Conservation (phyloP, 1,140 invertebrate genomes). For the Atta texana region DNA sequence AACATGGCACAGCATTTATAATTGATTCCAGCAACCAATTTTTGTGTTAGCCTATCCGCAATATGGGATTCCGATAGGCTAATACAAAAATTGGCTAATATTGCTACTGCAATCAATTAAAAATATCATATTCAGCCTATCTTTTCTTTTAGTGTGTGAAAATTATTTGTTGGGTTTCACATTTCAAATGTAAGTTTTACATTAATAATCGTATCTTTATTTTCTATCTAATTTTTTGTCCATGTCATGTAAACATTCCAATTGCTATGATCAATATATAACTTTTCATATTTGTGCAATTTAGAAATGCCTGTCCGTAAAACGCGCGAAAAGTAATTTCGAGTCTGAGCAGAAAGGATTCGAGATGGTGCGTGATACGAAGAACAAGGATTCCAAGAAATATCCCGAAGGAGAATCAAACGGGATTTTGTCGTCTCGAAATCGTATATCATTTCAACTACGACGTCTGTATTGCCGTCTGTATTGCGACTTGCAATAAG, state of each 20-base stretch:
- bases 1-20: too few species aligned
- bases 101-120: too few species aligned
- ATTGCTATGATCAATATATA: slow-evolving; percentile 9
- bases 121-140: too few species aligned
- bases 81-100: too few species aligned
- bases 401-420: slow-evolving; percentile 54
- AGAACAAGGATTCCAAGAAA: slow-evolving; percentile 38
- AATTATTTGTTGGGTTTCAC: neutral
- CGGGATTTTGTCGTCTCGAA: slow-evolving; percentile 59
- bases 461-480: neutral
- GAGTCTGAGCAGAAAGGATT: slow-evolving; percentile 30
- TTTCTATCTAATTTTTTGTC: neutral
- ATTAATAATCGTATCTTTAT: neutral
- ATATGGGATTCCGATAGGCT: too few species aligned
- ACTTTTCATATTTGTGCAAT: slow-evolving; percentile 5
- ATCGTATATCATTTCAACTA: slow-evolving; percentile 60
- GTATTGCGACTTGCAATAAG: slow-evolving; percentile 22
- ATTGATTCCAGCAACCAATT: too few species aligned
- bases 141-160: neutral
- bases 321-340: slow-evolving; percentile 51
- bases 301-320: neutral
- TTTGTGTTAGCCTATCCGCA: too few species aligned
- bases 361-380: slow-evolving; percentile 24
- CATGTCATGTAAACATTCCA: neutral
- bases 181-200: neutral